Conservation (phyloP, 2,113 vertebrate species). For the Lycaon pictus region DNA sequence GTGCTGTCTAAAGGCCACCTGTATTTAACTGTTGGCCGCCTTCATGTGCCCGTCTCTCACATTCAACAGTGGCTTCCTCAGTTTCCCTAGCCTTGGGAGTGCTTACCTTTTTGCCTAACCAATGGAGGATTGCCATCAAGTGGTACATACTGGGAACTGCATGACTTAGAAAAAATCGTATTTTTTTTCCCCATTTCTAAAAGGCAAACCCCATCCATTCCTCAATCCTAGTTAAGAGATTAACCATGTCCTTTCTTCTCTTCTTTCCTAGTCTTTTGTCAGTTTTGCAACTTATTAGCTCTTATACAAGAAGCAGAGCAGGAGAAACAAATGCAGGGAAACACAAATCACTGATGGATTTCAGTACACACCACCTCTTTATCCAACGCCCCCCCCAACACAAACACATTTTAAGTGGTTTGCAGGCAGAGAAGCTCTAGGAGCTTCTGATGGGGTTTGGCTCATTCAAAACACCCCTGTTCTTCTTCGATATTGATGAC, state of each 20-base stretch:
- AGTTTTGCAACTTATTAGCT: conserved; percentile 69
- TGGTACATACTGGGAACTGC: conserved; percentile 68
- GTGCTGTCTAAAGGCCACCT: background rate
- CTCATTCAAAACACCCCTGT: conserved; percentile 42
- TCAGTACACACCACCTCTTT: background rate
- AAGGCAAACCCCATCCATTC: conserved; percentile 48
- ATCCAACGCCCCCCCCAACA: background rate
- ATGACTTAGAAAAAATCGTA: background rate
- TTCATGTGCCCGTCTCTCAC: background rate
- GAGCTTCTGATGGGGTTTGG: conserved; percentile 6
- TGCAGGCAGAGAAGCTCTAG: conserved; percentile 13
- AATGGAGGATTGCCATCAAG: conserved; percentile 78
- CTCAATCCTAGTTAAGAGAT: conserved; percentile 52
- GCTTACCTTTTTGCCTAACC: conserved; percentile 50
- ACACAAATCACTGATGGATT: conserved; percentile 33
- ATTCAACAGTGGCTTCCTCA: conserved; percentile 71
- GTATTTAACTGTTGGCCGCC: background rate
- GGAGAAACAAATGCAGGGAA: conserved; percentile 39
- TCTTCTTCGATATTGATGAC: conserved; percentile 33
- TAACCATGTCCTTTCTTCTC: conserved; percentile 63
- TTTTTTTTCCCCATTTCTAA: background rate
- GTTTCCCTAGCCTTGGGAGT: conserved; percentile 67
- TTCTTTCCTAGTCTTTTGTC: conserved; percentile 63
- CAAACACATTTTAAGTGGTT: conserved; percentile 1
- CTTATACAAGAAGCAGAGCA: conserved; percentile 53